A percentile compares a stretch with the other conserved stretches of the same genome.
These are phyloP conservation scores for Ditylenchus dipsaci DNA, from an alignment of 1,140 invertebrate species.

Conservation along the genomic window DNA sequence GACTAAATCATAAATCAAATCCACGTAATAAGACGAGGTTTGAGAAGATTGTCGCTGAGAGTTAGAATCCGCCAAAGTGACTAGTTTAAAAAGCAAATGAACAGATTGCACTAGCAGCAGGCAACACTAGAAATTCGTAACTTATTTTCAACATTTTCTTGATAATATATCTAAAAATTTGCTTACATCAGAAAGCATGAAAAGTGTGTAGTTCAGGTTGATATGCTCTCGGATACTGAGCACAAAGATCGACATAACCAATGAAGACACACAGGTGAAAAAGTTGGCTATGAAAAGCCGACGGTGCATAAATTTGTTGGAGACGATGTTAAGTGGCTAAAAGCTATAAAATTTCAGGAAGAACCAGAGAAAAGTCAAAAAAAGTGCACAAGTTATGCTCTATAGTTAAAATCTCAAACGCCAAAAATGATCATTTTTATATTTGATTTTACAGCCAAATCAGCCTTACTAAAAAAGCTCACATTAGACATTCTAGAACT, in stretches of 20 bases:
- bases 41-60: slow-evolving; percentile 29
- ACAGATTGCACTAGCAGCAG: slow-evolving; percentile 31
- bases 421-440: too few relatives aligned
- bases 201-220: slow-evolving; percentile 32
- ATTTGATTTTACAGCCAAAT: too few relatives aligned
- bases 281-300: slow-evolving; percentile 28
- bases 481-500: slow-evolving; percentile 31
- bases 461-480: background rate
- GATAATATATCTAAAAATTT: background rate
- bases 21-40: slow-evolving; percentile 29
- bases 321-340: slow-evolving; percentile 38
- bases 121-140: slow-evolving; percentile 30
- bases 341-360: slow-evolving; percentile 5
- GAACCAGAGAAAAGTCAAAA: background rate
- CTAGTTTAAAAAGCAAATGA: slow-evolving; percentile 35
- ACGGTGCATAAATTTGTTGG: slow-evolving; percentile 24
- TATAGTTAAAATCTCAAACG: too few relatives aligned
- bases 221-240: slow-evolving; percentile 21
- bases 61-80: slow-evolving; percentile 20
- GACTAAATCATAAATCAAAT: slow-evolving; percentile 32
- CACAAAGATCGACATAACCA: slow-evolving; percentile 38
- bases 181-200: slow-evolving; percentile 33
- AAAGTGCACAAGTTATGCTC: too few relatives aligned
- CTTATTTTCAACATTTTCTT: too few relatives aligned
- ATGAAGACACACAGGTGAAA: slow-evolving; percentile 20